Percentiles rank a stretch among this genome's conserved stretches.
These are phyloP conservation scores for Archegozetes longisetosus DNA, from an alignment of 1,140 invertebrate species.

Conservation along the genomic window DNA sequence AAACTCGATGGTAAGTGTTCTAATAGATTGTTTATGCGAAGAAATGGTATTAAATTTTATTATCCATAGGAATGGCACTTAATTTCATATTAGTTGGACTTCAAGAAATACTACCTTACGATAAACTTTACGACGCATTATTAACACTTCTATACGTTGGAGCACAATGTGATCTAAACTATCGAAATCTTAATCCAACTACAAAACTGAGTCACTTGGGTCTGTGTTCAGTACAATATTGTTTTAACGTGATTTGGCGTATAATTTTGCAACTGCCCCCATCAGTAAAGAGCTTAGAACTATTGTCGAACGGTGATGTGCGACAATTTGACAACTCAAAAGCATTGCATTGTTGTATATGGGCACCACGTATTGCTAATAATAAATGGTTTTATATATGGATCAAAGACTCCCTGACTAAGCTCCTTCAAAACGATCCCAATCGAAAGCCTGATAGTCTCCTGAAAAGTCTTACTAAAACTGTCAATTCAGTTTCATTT, in stretches of 20 bases:
- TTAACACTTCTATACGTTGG: slow-evolving; percentile 46
- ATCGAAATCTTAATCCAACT: slow-evolving; percentile 20
- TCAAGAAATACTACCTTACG: slow-evolving; percentile 75
- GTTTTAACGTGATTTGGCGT: slow-evolving; percentile 69
- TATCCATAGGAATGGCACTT: slow-evolving; percentile 44
- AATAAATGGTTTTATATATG: slow-evolving; percentile 50
- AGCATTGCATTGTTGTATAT: slow-evolving; percentile 51
- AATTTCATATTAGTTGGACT: slow-evolving; percentile 72
- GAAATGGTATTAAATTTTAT: slow-evolving; percentile 20
- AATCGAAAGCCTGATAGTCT: slow-evolving; percentile 11
- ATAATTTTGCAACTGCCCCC: slow-evolving; percentile 64
- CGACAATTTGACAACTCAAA: slow-evolving; percentile 29
- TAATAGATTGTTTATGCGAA: slow-evolving; percentile 1
- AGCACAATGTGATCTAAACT: slow-evolving; percentile 28
- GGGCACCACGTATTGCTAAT: slow-evolving; percentile 51
- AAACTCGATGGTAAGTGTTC: slow-evolving; percentile 60
- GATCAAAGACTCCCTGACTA: slow-evolving; percentile 47
- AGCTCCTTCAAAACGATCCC: not conserved
- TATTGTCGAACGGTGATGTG: slow-evolving; percentile 26
- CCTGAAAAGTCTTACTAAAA: slow-evolving; percentile 46
- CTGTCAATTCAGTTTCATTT: slow-evolving; percentile 46
- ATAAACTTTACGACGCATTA: slow-evolving; percentile 62
- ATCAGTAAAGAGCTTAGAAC: slow-evolving; percentile 57
- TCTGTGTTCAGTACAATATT: slow-evolving; percentile 71
- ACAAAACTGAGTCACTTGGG: slow-evolving; percentile 12